A percentile compares a stretch with the other conserved stretches of the same genome.
phyloP scores from a whole-genome alignment of 2,797 vertebrate species.

The Macrochelys suwanniensis region DNA sequence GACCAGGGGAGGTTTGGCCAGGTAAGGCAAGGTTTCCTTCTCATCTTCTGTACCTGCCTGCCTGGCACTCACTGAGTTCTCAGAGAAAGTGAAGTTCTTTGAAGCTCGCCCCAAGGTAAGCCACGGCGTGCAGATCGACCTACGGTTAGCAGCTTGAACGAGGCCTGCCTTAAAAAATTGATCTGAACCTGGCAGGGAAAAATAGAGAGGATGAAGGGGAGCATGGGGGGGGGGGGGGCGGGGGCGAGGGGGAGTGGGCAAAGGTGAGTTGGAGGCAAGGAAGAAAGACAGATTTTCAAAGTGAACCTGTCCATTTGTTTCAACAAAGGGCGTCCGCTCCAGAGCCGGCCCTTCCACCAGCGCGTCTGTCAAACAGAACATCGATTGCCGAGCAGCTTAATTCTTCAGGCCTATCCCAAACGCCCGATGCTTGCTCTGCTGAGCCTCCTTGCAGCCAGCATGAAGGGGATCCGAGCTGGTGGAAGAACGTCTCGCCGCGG shows the following conservation, averaged over 20 bases:
- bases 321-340: neutral
- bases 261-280: neutral
- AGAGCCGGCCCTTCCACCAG: neutral
- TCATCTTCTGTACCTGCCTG: neutral
- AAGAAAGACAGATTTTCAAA: neutral
- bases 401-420: neutral
- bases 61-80: neutral
- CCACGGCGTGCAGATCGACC: fast-evolving
- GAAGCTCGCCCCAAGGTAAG: neutral
- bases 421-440: neutral
- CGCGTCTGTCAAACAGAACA: neutral
- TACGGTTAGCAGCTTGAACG: neutral
- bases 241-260: neutral
- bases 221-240: neutral
- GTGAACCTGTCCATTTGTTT: neutral
- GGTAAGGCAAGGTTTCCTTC: neutral
- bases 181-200: neutral
- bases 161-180: neutral
- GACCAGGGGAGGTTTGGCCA: neutral
- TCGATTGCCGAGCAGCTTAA: neutral
- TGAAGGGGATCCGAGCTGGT: neutral
- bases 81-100: neutral
- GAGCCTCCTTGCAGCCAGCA: neutral
- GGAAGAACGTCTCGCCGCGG: neutral
- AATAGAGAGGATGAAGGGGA: neutral